phyloP scores from a whole-genome alignment of 1,140 invertebrate genomes.

The Bombus soroeensis region DNA sequence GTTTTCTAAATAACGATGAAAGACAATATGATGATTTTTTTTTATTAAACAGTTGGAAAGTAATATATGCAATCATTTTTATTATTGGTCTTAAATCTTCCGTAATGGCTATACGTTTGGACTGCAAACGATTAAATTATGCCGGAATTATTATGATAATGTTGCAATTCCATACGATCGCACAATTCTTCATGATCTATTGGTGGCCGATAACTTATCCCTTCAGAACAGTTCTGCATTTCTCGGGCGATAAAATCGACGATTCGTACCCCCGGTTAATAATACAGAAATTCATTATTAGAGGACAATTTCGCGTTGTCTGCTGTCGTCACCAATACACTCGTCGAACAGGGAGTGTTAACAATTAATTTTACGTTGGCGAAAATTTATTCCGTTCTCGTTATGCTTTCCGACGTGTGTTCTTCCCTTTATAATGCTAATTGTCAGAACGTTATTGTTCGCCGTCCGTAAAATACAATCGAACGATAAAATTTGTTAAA shows the following conservation, averaged over 20 bases:
- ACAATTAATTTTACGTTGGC: constrained; percentile 31
- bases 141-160: constrained; percentile 30
- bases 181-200: constrained; percentile 21
- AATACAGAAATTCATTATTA: constrained; percentile 20
- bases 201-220: constrained; percentile 14
- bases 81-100: neutral
- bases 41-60: neutral
- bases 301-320: neutral
- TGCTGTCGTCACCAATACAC: neutral
- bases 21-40: neutral
- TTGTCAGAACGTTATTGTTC: constrained; percentile 53
- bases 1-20: neutral
- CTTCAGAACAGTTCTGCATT: neutral
- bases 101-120: too few relatives aligned
- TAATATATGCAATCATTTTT: neutral
- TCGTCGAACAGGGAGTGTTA: neutral
- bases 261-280: constrained; percentile 11
- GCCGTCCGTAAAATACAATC: constrained; percentile 37
- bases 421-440: constrained; percentile 52
- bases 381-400: constrained; percentile 52
- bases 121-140: constrained; percentile 1
- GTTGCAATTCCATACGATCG: constrained; percentile 10
- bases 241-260: constrained; percentile 26
- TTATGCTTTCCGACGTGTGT: constrained; percentile 49
- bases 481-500: constrained; percentile 55